Evolutionary conservation across 2,797 vertebrate species (phyloP).

Genomic region (Microctenopoma stevenorrisi): DNA sequence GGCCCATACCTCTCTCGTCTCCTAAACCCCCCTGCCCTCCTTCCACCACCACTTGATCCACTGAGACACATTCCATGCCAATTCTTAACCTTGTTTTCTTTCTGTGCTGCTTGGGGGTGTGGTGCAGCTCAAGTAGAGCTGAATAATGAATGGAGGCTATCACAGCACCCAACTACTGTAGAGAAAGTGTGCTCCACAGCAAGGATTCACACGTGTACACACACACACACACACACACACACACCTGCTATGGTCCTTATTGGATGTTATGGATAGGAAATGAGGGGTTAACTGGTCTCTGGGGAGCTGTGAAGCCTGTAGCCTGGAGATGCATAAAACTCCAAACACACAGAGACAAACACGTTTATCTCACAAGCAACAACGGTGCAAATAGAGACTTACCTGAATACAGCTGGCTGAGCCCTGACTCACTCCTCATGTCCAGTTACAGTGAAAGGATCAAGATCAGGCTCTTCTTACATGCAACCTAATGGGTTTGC

Average conservation of each 20-base stretch:
- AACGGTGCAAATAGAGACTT: constrained; percentile 53
- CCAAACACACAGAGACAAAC: constrained; percentile 39
- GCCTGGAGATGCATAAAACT: constrained; percentile 58
- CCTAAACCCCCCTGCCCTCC: constrained; percentile 19
- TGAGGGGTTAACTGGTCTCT: constrained; percentile 73
- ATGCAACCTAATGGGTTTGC: not conserved
- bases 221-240: constrained; percentile 1
- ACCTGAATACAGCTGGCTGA: constrained; percentile 5
- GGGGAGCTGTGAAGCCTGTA: constrained; percentile 56
- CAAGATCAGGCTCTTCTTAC: not conserved
- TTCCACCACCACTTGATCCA: constrained; percentile 65
- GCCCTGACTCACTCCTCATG: not conserved
- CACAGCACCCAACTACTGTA: constrained; percentile 55
- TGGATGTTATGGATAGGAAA: constrained; percentile 65
- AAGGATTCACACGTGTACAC: constrained; percentile 4
- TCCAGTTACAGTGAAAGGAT: not conserved
- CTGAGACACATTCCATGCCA: constrained; percentile 78
- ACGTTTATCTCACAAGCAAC: constrained; percentile 39
- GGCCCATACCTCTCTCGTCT: constrained; percentile 57
- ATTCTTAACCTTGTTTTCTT: constrained; percentile 81
- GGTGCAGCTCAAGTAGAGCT: constrained; percentile 73
- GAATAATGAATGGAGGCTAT: constrained; percentile 83
- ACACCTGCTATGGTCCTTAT: constrained; percentile 42
- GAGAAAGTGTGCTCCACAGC: constrained; percentile 49
- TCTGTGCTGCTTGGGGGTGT: constrained; percentile 67